Evolutionary conservation across 2,113 vertebrate genomes (phyloP), one percentile per base, ranked within the genome.

Genomic region (Strix uralensis): DNA sequence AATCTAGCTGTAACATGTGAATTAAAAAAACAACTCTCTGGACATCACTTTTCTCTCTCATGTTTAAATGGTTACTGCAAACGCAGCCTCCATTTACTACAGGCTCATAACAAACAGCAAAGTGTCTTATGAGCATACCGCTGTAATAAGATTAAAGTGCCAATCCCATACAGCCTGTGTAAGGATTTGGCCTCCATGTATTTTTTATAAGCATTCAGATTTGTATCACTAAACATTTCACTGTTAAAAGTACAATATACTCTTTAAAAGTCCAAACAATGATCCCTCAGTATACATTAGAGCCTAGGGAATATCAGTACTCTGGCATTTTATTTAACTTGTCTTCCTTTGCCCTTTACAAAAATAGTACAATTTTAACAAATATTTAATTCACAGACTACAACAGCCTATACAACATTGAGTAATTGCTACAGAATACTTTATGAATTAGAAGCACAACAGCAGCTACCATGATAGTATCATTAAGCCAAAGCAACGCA

Each of bases 91-190:
- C 13, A 9, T 34, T 69, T 32, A 21, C 13, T 40, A 18, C 20
- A 4, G 2, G 2, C 19, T 70, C 30, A 10, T 0, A 7, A 61
- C 0, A 7, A 86, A 57, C 1, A 36, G 40, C 30, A 40, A 66
- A 58, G 34, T 13, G 12, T 25, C 25, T 10, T 34, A 40, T 0
- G 1, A 65, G 21, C 12, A 30, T 4, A 19, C 0, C 9, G 29
- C 34, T 63, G 5, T 7, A 29, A 55, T 26, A 22, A 42, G 27
- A 54, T n/a, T 19, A 2, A 66, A 51, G 20, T 23, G 40, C 25
- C 7, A 3, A 61, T 57, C 5, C 51, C 16, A 14, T 21, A 5
- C 5, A 61, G 57, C 12, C 63, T 34, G 14, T 38, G 9, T 19
- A 55, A 66, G 34, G 54, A 69, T 40, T n/a, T 22, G 3, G 20